Conservation (phyloP, 2,113 vertebrate genomes). For the Theropithecus gelada region DNA sequence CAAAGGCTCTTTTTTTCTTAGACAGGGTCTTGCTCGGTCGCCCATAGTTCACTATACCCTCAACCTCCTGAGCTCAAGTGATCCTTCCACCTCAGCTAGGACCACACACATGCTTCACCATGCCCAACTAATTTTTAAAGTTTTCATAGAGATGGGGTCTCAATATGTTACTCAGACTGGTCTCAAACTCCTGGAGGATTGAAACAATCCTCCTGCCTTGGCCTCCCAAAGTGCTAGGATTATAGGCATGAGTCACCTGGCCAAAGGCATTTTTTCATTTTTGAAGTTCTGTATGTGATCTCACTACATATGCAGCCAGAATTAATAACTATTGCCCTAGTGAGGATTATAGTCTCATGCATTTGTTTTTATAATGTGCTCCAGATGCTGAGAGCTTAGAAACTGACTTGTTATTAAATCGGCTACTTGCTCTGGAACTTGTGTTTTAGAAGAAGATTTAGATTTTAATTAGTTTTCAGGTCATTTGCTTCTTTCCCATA, state of each 20-base stretch:
- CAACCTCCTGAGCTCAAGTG: too few species aligned
- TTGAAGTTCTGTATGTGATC: neutral
- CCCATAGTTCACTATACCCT: too few species aligned
- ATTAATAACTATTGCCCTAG: neutral
- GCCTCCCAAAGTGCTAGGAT: too few species aligned
- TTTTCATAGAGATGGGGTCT: too few species aligned
- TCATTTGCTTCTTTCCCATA: neutral
- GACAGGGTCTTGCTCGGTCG: too few species aligned
- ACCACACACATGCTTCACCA: too few species aligned
- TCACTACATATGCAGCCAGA: neutral
- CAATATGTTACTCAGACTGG: too few species aligned
- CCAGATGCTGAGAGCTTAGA: neutral
- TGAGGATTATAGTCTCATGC: neutral
- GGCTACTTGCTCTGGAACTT: neutral
- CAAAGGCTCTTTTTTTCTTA: neutral
- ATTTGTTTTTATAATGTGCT: slow-evolving; percentile 4
- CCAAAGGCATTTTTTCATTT: neutral
- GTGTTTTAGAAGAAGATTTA: neutral
- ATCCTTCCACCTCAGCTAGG: too few species aligned
- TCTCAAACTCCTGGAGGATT: too few species aligned
- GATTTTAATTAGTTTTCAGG: neutral
- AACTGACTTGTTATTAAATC: neutral
- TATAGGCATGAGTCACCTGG: too few species aligned
- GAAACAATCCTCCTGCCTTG: too few species aligned
- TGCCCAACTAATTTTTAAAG: too few species aligned